Percentiles rank a stretch among this genome's conserved stretches.
Evolutionary conservation across 2,113 vertebrate species (phyloP).

Genomic region (Diadophis punctatus): DNA sequence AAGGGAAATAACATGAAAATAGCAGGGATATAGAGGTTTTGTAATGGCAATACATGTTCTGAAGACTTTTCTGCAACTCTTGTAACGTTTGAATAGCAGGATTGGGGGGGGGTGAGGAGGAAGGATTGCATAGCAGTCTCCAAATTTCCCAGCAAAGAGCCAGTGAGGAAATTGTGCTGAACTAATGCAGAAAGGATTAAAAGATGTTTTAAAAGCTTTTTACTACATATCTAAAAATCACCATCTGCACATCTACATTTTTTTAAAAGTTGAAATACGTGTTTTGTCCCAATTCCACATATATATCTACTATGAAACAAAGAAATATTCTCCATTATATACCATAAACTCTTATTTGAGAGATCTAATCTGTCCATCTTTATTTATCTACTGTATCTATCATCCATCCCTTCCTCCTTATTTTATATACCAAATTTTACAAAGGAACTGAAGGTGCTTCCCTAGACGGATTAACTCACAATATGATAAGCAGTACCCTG

Average conservation of each 20-base stretch:
- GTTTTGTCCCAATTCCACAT: background rate
- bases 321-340: background rate
- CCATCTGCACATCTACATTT: background rate
- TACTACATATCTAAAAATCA: background rate
- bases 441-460: background rate
- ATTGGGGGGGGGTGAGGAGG: rapidly evolving
- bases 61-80: background rate
- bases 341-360: background rate
- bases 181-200: background rate
- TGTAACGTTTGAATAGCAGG: background rate
- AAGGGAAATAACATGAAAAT: background rate
- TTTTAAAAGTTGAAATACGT: background rate
- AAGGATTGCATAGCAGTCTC: background rate
- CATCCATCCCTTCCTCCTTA: background rate
- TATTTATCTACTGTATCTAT: background rate
- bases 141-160: background rate
- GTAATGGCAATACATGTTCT: background rate
- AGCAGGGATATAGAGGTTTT: background rate
- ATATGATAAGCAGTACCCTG: background rate
- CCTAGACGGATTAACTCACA: background rate
- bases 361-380: background rate
- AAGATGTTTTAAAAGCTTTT: background rate
- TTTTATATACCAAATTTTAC: background rate
- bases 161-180: background rate
- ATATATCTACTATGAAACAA: background rate